Evolutionary conservation across 2,888 invertebrate species (phyloP).

Genomic region (Nasonovia ribisnigri): DNA sequence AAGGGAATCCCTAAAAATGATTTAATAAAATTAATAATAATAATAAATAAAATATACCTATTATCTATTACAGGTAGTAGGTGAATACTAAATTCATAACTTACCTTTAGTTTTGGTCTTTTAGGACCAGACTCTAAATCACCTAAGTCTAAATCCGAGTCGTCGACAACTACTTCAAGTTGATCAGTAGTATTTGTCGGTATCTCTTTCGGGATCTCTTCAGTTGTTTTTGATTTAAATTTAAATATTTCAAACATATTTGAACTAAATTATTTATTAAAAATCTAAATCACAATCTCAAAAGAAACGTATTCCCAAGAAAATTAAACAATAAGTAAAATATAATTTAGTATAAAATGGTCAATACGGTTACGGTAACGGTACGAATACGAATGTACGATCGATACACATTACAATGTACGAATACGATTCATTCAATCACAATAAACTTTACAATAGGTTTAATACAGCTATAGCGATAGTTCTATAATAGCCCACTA

Average conservation of each 20-base stretch:
- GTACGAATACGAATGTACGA: neutral
- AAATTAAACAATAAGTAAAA: constrained; percentile 1
- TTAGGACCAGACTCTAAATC: constrained; percentile 39
- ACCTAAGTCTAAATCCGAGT: constrained; percentile 2
- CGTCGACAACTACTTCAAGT: neutral
- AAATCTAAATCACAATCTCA: neutral
- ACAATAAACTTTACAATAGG: neutral
- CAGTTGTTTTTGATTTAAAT: constrained; percentile 33
- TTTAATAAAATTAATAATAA: constrained; percentile 37
- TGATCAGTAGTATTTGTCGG: neutral
- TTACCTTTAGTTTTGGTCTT: constrained; percentile 28
- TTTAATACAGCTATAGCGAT: neutral
- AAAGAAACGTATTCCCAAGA: neutral
- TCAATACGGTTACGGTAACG: neutral
- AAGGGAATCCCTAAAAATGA: constrained; percentile 20
- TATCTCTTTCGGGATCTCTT: constrained; percentile 3
- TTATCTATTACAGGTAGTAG: neutral
- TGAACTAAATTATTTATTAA: neutral
- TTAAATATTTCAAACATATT: constrained; percentile 30
- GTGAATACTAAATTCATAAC: constrained; percentile 13
- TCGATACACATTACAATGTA: neutral
- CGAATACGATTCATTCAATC: neutral
- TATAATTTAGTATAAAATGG: neutral
- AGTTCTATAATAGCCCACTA: neutral
- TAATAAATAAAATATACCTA: constrained; percentile 38